Evolutionary conservation across 2,888 invertebrate species (phyloP).

Genomic region (Tiliacea citrago): DNA sequence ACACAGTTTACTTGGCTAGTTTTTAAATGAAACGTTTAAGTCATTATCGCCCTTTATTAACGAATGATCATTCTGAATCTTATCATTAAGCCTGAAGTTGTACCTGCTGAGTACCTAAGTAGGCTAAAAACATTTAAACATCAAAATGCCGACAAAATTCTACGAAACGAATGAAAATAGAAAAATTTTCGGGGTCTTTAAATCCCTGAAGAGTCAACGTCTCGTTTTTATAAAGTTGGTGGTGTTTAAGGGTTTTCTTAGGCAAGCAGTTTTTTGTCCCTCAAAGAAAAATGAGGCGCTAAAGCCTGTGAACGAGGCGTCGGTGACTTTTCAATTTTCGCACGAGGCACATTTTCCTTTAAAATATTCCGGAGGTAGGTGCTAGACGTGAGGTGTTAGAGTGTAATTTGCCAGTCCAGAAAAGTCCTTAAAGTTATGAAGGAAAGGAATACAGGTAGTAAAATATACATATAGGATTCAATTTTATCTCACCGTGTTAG

Average conservation of each 20-base stretch:
- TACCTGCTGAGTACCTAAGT: no score
- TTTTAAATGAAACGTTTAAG: background rate
- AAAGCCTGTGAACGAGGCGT: background rate
- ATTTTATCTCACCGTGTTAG: background rate
- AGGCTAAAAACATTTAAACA: background rate
- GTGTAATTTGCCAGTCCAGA: background rate
- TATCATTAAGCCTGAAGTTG: background rate
- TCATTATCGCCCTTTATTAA: background rate
- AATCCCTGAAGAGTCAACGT: slow-evolving; percentile 4
- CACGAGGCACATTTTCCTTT: slow-evolving; percentile 3
- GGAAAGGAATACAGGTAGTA: background rate
- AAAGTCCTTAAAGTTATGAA: background rate
- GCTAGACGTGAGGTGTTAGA: background rate
- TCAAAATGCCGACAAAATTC: background rate
- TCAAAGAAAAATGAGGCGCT: background rate
- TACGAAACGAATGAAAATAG: background rate
- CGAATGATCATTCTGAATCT: background rate
- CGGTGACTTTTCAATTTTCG: background rate
- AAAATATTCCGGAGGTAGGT: background rate
- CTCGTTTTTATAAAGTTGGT: slow-evolving; percentile 10
- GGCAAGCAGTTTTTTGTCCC: no score
- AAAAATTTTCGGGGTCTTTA: slow-evolving; percentile 13
- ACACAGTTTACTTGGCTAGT: background rate
- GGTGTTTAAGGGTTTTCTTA: slow-evolving; percentile 3
- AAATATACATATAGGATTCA: background rate